Evolutionary conservation across 2,888 invertebrate genomes (phyloP).

Genomic region (Epiblema foenella): DNA sequence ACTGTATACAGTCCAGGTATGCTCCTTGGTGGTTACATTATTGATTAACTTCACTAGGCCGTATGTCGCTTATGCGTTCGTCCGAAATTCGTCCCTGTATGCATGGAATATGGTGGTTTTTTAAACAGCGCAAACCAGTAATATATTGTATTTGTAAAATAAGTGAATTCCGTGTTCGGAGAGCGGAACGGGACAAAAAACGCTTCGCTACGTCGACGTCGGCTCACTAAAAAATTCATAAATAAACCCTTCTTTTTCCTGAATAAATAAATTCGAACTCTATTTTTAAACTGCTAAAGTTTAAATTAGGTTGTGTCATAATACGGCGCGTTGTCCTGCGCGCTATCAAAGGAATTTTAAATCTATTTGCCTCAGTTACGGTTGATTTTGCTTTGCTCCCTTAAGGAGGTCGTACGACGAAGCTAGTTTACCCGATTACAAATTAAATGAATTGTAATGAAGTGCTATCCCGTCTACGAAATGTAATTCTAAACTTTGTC

Average conservation of each 20-base stretch:
- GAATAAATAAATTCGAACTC: slow-evolving; percentile 4
- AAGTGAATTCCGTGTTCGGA: slow-evolving; percentile 29
- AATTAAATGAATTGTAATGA: slow-evolving; percentile 58
- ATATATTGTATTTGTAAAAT: slow-evolving; percentile 3
- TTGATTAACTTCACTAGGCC: not conserved
- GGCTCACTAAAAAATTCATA: slow-evolving; percentile 53
- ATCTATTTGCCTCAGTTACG: not conserved
- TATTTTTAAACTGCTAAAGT: slow-evolving; percentile 5
- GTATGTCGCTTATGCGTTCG: not conserved
- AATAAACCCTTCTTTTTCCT: slow-evolving; percentile 39
- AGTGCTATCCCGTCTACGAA: slow-evolving; percentile 44
- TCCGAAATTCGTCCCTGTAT: not conserved
- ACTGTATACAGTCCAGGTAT: slow-evolving; percentile 18
- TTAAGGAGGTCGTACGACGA: slow-evolving; percentile 1
- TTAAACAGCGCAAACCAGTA: not conserved
- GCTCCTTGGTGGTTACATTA: slow-evolving; percentile 9
- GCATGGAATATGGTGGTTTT: not conserved
- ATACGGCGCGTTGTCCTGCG: not conserved
- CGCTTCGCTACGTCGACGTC: slow-evolving; percentile 35
- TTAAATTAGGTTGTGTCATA: not conserved
- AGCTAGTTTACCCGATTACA: slow-evolving; percentile 49
- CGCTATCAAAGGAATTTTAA: slow-evolving; percentile 25
- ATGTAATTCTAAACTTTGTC: slow-evolving; percentile 13
- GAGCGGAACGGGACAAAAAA: slow-evolving; percentile 44
- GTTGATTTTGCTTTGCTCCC: slow-evolving; percentile 18